phyloP scores from a whole-genome alignment of 2,888 invertebrate species.

The Osedax fenrisi region DNA sequence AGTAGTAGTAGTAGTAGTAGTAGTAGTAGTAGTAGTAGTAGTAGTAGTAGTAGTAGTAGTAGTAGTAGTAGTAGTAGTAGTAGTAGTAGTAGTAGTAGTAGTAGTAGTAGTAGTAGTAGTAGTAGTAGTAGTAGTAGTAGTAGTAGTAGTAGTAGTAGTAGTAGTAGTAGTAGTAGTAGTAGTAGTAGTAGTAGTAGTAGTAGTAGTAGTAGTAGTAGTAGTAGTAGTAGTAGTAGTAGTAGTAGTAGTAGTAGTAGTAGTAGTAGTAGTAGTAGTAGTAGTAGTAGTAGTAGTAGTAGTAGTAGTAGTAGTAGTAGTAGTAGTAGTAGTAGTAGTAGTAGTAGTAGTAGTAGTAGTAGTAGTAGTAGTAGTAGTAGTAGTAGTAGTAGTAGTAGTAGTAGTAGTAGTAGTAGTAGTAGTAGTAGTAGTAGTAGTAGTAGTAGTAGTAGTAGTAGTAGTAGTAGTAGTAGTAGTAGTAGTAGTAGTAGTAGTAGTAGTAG shows the following conservation, averaged over 20 bases:
- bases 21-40: constrained; percentile 22
- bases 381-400: neutral
- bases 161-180: neutral
- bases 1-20: constrained; percentile 24
- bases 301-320: neutral
- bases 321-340: neutral
- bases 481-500: neutral
- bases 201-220: neutral
- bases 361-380: neutral
- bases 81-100: constrained; percentile 17
- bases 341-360: neutral
- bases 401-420: neutral
- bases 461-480: neutral
- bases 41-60: constrained; percentile 14
- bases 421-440: neutral
- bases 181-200: neutral
- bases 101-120: neutral
- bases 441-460: neutral
- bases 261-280: neutral
- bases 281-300: neutral
- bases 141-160: constrained; percentile 13
- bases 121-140: constrained; percentile 3
- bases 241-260: neutral
- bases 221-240: neutral
- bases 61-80: constrained; percentile 22